phyloP scores from a whole-genome alignment of 2,888 invertebrate genomes.

The Serripes groenlandicus region DNA sequence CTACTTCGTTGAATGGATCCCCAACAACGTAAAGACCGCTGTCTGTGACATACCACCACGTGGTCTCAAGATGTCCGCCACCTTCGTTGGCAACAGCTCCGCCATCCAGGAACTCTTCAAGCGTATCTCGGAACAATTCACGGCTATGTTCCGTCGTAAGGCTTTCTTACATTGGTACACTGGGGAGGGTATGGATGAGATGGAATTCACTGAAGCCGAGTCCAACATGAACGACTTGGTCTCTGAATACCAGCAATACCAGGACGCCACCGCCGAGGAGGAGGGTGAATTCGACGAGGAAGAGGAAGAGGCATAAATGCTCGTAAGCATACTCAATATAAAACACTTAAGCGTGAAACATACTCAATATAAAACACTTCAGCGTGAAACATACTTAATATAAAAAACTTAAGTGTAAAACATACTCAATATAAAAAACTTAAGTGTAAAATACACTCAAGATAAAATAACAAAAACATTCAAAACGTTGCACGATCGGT shows the following conservation, averaged over 20 bases:
- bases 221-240: slow-evolving; percentile 93
- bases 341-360: too few relatives aligned
- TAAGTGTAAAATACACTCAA: too few relatives aligned
- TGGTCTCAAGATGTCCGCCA: slow-evolving; percentile 93
- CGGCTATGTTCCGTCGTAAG: slow-evolving; percentile 98
- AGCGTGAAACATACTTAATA: too few relatives aligned
- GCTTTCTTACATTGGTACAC: slow-evolving; percentile 99
- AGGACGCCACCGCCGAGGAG: slow-evolving; percentile 88
- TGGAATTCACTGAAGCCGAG: slow-evolving; percentile 94
- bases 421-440: too few relatives aligned
- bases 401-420: too few relatives aligned
- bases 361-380: too few relatives aligned
- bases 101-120: slow-evolving; percentile 84
- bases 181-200: slow-evolving; percentile 98
- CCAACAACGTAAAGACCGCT: slow-evolving; percentile 95
- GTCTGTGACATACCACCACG: slow-evolving; percentile 97
- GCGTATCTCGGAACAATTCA: slow-evolving; percentile 87
- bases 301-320: too few relatives aligned
- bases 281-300: slow-evolving; percentile 65
- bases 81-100: slow-evolving; percentile 81
- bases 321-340: too few relatives aligned
- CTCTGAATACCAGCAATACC: slow-evolving; percentile 86
- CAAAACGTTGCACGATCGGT: too few relatives aligned
- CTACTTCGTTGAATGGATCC: slow-evolving; percentile 96
- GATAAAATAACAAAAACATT: too few relatives aligned